phyloP scores from a whole-genome alignment of 1,140 invertebrate genomes.

The Panagrolaimus sp. region DNA sequence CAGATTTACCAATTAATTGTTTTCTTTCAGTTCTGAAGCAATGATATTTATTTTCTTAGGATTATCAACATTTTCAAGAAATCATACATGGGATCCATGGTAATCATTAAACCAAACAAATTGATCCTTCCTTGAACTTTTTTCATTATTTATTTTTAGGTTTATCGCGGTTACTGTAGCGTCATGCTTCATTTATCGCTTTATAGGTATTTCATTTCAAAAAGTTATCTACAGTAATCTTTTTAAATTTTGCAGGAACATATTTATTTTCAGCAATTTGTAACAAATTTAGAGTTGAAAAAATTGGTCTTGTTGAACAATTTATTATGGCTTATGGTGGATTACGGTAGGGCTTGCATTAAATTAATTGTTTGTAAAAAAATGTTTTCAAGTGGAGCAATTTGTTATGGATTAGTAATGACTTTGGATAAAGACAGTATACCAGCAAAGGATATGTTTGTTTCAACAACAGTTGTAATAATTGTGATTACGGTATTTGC shows the following conservation, averaged over 20 bases:
- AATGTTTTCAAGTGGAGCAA: conserved; percentile 22
- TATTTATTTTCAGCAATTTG: conserved; percentile 39
- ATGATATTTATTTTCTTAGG: conserved; percentile 98
- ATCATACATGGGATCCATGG: conserved; percentile 75
- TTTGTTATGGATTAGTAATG: conserved; percentile 47
- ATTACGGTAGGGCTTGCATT: not conserved
- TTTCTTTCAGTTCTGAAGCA: conserved; percentile 71
- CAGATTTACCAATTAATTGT: not conserved
- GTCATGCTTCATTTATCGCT: conserved; percentile 85
- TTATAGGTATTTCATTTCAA: no score
- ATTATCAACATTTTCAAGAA: conserved; percentile 73
- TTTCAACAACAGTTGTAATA: conserved; percentile 62
- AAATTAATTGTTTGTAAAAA: not conserved
- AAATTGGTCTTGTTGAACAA: conserved; percentile 60
- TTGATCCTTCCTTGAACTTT: not conserved
- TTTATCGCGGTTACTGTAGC: conserved; percentile 21
- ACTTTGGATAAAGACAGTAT: conserved; percentile 55
- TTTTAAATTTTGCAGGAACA: no score
- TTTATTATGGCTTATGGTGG: conserved; percentile 53
- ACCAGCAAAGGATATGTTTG: conserved; percentile 60
- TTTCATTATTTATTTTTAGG: conserved; percentile 7
- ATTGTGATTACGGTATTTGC: conserved; percentile 64
- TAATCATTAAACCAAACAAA: no score
- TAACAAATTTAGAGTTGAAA: conserved; percentile 55
- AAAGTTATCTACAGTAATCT: no score